Evolutionary conservation across 2,797 vertebrate species (phyloP), one percentile per base, ranked within the genome.

Genomic region (Streptopelia turtur): DNA sequence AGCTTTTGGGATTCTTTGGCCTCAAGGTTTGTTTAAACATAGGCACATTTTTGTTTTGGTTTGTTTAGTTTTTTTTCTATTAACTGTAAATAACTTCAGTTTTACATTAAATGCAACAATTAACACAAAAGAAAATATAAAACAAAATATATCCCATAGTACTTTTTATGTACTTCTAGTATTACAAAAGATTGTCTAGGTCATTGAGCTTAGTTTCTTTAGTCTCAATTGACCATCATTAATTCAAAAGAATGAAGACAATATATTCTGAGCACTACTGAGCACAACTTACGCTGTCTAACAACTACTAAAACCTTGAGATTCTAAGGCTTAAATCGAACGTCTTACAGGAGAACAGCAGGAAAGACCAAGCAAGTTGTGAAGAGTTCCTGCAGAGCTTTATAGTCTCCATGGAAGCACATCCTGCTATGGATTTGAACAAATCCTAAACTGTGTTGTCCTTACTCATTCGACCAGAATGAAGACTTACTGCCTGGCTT

Each of bases 101-200:
- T 75, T 16, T 76, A 30, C 2, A 10, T 21, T 49, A 47, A 53
- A 61, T 17, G 6, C 14, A 60, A 52, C 35, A 63, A 49, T 9
- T 43, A 31, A 50, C 11, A 41, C 1, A 50, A 43, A 80, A 57
- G 2, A 24, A 24, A 65, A 22, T 2, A 16, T 2, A 16, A 49
- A 39, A 24, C 6, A 57, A 74, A 56, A 78, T 53, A 22, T 4
- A 9, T 4, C 11, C 6, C 0, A 0, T 66, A 30, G 3, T 5
- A 22, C 63, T 72, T 83, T 90, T 63, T 23, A 12, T 10, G 8
- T 45, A 11, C 3, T 37, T 25, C 23, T 52, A 11, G 20, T 37
- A 56, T 20, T 87, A 17, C 18, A 61, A 53, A 74, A 33, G 10
- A 17, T 70, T 1, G 2, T 13, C 6, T 33, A 5, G 21, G 15